phyloP scores from a whole-genome alignment of 2,797 vertebrate species.

The Enoplosus armatus region DNA sequence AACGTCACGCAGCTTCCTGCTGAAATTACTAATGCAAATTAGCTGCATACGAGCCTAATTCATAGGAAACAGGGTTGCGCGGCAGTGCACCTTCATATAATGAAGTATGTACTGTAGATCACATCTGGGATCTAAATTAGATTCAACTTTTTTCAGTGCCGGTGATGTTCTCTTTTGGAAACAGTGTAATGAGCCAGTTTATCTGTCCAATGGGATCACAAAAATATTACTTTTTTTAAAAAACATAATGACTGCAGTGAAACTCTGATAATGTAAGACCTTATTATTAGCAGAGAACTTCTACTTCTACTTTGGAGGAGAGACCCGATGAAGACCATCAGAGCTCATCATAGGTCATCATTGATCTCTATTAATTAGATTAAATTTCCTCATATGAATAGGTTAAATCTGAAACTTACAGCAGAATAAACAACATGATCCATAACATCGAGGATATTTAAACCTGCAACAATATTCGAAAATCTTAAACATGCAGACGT shows the following conservation, averaged over 20 bases:
- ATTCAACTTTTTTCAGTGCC: not conserved
- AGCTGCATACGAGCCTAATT: not conserved
- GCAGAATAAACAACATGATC: too few relatives aligned
- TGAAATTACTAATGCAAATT: not conserved
- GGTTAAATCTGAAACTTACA: too few relatives aligned
- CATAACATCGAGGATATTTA: too few relatives aligned
- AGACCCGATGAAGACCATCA: constrained; percentile 53
- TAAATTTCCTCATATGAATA: constrained; percentile 41
- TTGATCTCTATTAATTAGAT: constrained; percentile 49
- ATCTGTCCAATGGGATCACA: constrained; percentile 27
- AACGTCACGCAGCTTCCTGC: not conserved
- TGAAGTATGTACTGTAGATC: not conserved
- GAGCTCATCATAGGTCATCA: too few relatives aligned
- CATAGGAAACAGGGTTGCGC: not conserved
- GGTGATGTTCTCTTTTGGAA: constrained; percentile 8
- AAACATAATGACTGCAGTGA: constrained; percentile 5
- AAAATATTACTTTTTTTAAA: constrained; percentile 6
- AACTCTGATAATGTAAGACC: constrained; percentile 13
- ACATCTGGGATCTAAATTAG: not conserved
- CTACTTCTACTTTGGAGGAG: constrained; percentile 14
- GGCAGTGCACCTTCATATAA: constrained; percentile 1
- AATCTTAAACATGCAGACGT: too few relatives aligned
- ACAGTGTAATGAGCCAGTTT: constrained; percentile 20
- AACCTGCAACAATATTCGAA: too few relatives aligned
- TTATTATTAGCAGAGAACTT: constrained; percentile 22